Conservation (phyloP, 2,888 invertebrate species). For the Silvanus unidentatus region DNA sequence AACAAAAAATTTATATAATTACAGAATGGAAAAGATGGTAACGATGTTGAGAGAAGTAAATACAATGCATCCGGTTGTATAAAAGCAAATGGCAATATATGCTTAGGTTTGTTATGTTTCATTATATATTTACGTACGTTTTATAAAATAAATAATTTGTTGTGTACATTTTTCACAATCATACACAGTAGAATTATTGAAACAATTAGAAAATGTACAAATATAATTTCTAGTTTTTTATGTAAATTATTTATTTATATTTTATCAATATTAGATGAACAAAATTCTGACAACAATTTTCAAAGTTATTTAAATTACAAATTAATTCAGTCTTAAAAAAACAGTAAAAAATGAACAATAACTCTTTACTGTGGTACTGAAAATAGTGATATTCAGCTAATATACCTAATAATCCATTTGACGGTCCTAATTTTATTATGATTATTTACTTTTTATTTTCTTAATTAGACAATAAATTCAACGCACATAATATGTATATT, state of each 20-base stretch:
- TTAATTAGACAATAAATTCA: too few species aligned
- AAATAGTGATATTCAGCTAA: conserved; percentile 1
- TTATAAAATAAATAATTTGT: conserved; percentile 11
- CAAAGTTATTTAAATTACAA: background rate
- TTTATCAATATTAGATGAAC: conserved; percentile 17
- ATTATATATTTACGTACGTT: conserved; percentile 36
- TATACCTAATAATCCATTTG: too few species aligned
- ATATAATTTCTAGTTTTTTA: background rate
- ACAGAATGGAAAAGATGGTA: conserved; percentile 41
- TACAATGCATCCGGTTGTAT: conserved; percentile 40
- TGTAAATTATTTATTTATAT: background rate
- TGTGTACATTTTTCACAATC: conserved; percentile 27
- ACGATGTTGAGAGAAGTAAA: conserved; percentile 37
- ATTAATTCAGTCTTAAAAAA: too few species aligned
- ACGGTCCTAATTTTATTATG: too few species aligned
- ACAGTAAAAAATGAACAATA: too few species aligned
- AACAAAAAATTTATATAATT: conserved; percentile 15
- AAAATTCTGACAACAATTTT: conserved; percentile 35
- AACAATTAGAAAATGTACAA: conserved; percentile 1
- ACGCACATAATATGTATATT: too few species aligned
- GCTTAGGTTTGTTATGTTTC: conserved; percentile 46
- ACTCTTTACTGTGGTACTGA: conserved; percentile 2
- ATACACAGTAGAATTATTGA: conserved; percentile 17
- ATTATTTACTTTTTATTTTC: too few species aligned
- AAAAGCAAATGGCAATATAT: conserved; percentile 39